phyloP scores from a whole-genome alignment of 2,113 vertebrate genomes.

The Phycodurus eques region DNA sequence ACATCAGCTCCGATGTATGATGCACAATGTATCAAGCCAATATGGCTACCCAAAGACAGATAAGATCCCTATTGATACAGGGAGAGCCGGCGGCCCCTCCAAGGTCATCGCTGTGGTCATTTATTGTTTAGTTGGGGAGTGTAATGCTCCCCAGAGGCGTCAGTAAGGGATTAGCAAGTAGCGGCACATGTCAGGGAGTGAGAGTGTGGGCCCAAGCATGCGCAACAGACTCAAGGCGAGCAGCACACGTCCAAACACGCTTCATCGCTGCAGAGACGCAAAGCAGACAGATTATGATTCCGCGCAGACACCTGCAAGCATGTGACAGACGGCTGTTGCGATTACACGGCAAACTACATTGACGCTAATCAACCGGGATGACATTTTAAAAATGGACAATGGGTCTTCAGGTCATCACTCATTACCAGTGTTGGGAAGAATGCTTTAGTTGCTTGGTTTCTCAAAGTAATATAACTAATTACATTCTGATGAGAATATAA shows the following conservation, averaged over 20 bases:
- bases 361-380: not conserved
- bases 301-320: conserved; percentile 10
- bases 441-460: too few species aligned
- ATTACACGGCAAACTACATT: not conserved
- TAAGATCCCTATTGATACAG: conserved; percentile 10
- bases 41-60: conserved; percentile 4
- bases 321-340: not conserved
- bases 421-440: too few species aligned
- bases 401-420: too few species aligned
- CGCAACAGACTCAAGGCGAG: conserved; percentile 24
- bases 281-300: not conserved
- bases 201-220: conserved; percentile 50
- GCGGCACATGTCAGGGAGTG: conserved; percentile 68
- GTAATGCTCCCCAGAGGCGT: conserved; percentile 46
- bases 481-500: too few species aligned
- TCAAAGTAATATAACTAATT: too few species aligned
- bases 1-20: not conserved
- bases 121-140: conserved; percentile 41
- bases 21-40: not conserved
- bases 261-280: not conserved
- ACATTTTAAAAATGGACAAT: not conserved
- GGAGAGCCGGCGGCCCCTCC: not conserved
- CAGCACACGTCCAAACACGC: conserved; percentile 31
- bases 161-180: conserved; percentile 58
- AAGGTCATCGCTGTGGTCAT: conserved; percentile 42